Percentiles rank a stretch among this genome's conserved stretches.
These are phyloP conservation scores for Loripinus fragilis DNA, from an alignment of 2,888 invertebrate species.

Conservation along the genomic window DNA sequence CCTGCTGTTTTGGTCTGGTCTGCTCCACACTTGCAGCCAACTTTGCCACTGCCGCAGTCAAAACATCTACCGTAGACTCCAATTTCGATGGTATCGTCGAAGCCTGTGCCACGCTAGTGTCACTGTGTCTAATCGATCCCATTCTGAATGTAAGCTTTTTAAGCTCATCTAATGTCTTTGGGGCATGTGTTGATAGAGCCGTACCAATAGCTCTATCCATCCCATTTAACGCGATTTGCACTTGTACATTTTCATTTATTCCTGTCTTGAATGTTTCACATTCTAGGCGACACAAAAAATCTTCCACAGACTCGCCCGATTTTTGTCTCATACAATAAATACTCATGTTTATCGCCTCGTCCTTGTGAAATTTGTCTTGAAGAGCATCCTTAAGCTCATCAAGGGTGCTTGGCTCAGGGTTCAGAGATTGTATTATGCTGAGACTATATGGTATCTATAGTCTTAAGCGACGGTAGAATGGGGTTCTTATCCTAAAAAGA, in stretches of 20 bases:
- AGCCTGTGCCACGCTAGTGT: not conserved
- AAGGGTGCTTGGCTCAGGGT: constrained; percentile 9
- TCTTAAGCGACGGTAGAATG: too few relatives aligned
- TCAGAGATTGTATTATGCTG: not conserved
- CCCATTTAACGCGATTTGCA: constrained; percentile 34
- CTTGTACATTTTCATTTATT: constrained; percentile 19
- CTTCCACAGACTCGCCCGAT: constrained; percentile 4
- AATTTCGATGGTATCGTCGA: not conserved
- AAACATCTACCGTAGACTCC: constrained; percentile 24
- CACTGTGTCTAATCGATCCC: not conserved
- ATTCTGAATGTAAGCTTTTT: constrained; percentile 4
- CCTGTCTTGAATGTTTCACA: constrained; percentile 23
- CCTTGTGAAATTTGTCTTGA: not conserved
- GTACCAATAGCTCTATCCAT: constrained; percentile 21
- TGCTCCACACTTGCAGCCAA: not conserved
- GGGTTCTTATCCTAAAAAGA: not conserved
- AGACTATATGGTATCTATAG: not conserved
- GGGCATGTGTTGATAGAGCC: constrained; percentile 31
- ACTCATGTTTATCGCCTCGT: not conserved
- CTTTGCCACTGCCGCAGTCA: constrained; percentile 31
- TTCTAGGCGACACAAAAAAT: constrained; percentile 15
- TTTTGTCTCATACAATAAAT: constrained; percentile 20
- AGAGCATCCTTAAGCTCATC: not conserved
- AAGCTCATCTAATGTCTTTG: constrained; percentile 21
- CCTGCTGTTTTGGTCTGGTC: not conserved